Conservation (phyloP, 2,797 vertebrate species). For the Thunnus albacares region DNA sequence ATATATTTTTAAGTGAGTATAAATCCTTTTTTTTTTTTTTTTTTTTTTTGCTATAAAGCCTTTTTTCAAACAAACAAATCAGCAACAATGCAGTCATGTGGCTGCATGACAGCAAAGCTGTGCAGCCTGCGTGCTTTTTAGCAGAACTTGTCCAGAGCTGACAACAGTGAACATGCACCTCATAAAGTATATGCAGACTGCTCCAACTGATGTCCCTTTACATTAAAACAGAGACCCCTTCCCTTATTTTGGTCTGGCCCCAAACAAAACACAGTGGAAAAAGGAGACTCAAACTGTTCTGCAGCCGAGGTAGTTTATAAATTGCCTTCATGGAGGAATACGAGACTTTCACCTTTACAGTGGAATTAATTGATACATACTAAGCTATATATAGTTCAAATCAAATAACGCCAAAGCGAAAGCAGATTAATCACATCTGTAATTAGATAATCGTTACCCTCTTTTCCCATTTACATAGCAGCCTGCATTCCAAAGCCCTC, state of each 20-base stretch:
- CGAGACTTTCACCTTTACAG: conserved; percentile 32
- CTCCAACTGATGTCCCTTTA: conserved; percentile 56
- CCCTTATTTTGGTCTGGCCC: conserved; percentile 25
- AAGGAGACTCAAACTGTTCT: conserved; percentile 28
- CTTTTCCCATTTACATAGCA: conserved; percentile 62
- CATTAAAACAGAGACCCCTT: conserved; percentile 51
- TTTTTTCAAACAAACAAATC: conserved; percentile 15
- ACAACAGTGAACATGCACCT: conserved; percentile 51
- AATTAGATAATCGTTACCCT: conserved; percentile 75
- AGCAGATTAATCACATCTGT: conserved; percentile 61
- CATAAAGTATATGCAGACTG: conserved; percentile 57
- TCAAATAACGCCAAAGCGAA: conserved; percentile 62
- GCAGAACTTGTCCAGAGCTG: conserved; percentile 47
- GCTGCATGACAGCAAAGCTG: conserved; percentile 19
- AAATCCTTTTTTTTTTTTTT: background rate
- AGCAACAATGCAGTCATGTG: conserved; percentile 17
- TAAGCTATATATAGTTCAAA: conserved; percentile 64
- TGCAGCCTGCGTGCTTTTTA: conserved; percentile 14
- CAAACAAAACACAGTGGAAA: conserved; percentile 55
- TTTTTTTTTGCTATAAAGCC: background rate
- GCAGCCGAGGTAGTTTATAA: conserved; percentile 27
- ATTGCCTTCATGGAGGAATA: conserved; percentile 14
- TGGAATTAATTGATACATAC: conserved; percentile 60
- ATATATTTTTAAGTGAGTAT: background rate
- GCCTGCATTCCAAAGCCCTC: conserved; percentile 67